Percentiles rank a stretch among this genome's conserved stretches.
These are phyloP conservation scores for Pseudococcus longispinus DNA, from an alignment of 2,888 invertebrate genomes.

Conservation along the genomic window DNA sequence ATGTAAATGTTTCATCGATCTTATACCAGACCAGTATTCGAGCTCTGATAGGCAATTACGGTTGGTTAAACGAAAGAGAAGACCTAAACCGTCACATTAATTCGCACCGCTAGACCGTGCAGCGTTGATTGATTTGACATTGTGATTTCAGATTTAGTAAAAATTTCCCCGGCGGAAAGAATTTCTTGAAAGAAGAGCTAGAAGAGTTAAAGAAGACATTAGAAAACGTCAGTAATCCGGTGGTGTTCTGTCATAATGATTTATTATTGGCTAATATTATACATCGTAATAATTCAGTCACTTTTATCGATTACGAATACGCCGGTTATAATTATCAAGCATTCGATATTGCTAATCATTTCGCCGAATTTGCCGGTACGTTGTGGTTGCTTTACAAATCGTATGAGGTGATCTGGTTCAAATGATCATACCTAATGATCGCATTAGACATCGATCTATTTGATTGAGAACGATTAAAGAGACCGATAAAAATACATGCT, in stretches of 20 bases:
- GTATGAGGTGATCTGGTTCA: too few species aligned
- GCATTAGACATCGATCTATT: background rate
- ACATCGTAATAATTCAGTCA: slow-evolving; percentile 74
- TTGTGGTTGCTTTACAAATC: background rate
- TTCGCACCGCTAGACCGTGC: background rate
- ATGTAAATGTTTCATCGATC: slow-evolving; percentile 74
- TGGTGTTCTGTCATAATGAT: slow-evolving; percentile 98
- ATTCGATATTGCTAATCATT: slow-evolving; percentile 97
- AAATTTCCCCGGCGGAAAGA: slow-evolving; percentile 70
- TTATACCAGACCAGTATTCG: slow-evolving; percentile 76
- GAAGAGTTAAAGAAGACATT: slow-evolving; percentile 71
- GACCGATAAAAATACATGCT: background rate
- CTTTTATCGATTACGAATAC: slow-evolving; percentile 98
- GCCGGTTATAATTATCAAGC: slow-evolving; percentile 92
- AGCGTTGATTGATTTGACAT: slow-evolving; percentile 39
- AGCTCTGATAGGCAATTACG: slow-evolving; percentile 73
- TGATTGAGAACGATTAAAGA: background rate
- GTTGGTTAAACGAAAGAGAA: slow-evolving; percentile 64
- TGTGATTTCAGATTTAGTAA: slow-evolving; percentile 69
- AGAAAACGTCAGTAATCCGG: slow-evolving; percentile 72
- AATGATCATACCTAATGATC: background rate
- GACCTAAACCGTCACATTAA: background rate
- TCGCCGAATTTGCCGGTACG: slow-evolving; percentile 92
- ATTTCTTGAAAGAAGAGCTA: slow-evolving; percentile 72
- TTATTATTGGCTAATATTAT: slow-evolving; percentile 93